A percentile compares a stretch with the other conserved stretches of the same genome.
phyloP scores from a whole-genome alignment of 2,113 vertebrate genomes.

The Semnopithecus entellus region DNA sequence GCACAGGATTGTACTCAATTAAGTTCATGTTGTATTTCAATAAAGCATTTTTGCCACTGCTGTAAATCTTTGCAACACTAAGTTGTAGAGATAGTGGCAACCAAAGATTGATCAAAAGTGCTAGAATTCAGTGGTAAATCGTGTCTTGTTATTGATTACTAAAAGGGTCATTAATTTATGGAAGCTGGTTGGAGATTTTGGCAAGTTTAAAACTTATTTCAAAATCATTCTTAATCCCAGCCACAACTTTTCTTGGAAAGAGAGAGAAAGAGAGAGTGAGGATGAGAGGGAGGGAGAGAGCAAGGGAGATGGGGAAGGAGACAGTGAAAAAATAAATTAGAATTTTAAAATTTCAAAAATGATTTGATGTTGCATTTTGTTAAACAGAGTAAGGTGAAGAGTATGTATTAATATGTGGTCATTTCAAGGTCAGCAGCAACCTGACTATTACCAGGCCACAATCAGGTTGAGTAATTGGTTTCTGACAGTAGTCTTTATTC shows the following conservation, averaged over 20 bases:
- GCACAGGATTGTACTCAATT: conserved; percentile 51
- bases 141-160: conserved; percentile 44
- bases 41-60: conserved; percentile 51
- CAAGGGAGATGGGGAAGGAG: neutral
- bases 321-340: neutral
- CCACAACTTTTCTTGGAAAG: neutral
- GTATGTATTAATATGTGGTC: neutral
- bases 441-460: neutral
- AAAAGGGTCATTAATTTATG: conserved; percentile 58
- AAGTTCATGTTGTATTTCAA: conserved; percentile 67
- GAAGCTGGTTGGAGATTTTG: conserved; percentile 48
- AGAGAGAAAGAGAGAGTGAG: neutral
- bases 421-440: neutral
- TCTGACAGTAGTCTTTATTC: neutral
- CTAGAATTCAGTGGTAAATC: conserved; percentile 50
- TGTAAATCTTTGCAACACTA: conserved; percentile 62
- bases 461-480: conserved; percentile 36
- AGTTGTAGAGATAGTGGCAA: neutral
- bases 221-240: conserved; percentile 37
- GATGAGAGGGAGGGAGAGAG: neutral
- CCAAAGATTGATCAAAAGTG: neutral
- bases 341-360: conserved; percentile 16
- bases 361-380: neutral
- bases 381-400: neutral
- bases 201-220: conserved; percentile 48